phyloP scores from a whole-genome alignment of 2,113 vertebrate genomes.

The Numenius arquata region DNA sequence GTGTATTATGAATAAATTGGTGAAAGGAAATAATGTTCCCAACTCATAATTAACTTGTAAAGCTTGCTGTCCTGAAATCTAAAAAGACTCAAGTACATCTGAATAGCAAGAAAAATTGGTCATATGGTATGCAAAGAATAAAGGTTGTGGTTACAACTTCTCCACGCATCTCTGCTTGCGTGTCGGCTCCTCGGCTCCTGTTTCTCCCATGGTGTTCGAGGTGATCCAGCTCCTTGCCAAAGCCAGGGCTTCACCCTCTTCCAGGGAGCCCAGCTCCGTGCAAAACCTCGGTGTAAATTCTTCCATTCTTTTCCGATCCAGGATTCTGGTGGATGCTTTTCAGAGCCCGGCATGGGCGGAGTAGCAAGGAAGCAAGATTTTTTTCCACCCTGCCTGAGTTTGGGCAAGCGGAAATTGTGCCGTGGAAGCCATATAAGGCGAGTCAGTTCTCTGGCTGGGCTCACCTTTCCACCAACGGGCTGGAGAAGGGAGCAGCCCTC shows the following conservation, averaged over 20 bases:
- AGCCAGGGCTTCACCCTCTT: background rate
- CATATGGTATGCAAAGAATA: accelerated
- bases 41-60: background rate
- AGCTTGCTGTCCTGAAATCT: background rate
- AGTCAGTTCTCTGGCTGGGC: background rate
- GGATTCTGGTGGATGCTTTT: background rate
- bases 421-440: conserved; percentile 28
- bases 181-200: accelerated
- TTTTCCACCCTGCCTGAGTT: conserved; percentile 54
- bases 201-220: background rate
- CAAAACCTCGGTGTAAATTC: background rate
- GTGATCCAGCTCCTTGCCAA: background rate
- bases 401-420: conserved; percentile 42
- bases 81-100: background rate
- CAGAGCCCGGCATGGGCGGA: background rate
- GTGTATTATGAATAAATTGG: background rate
- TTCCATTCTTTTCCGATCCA: conserved; percentile 2
- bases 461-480: conserved; percentile 7
- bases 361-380: background rate
- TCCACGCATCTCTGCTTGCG: accelerated
- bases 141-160: background rate
- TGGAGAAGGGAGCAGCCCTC: conserved; percentile 38
- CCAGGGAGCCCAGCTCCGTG: background rate
- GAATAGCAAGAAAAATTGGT: background rate
- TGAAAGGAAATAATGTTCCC: background rate